Evolutionary conservation across 2,113 vertebrate species (phyloP), one percentile per base, ranked within the genome.

Genomic region (Ifrita kowaldi): DNA sequence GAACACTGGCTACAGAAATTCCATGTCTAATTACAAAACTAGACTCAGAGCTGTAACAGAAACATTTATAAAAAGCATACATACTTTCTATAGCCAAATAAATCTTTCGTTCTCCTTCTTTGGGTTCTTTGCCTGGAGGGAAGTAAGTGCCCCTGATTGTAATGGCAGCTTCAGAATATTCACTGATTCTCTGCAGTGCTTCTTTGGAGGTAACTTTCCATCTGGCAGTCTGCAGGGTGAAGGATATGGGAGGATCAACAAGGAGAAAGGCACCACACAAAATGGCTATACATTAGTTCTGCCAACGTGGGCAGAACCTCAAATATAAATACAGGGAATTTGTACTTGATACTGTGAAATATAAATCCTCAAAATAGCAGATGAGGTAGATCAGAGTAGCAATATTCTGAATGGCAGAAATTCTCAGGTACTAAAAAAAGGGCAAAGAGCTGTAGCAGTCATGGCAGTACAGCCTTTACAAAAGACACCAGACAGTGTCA

Each of bases 191-290:
- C 97, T 99, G 99, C 14, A 99, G 98, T 3, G 99, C 99, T 96
- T 99, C 99, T 95, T 99, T 99, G 76, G 99, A 99, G 4, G 99
- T 99, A 42, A 99, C 99, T 96, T 99, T 99, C 99, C 99, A 99
- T 75, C 99, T 98, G 63, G 99, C 99, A 69, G 99, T 99, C 99
- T 99, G 89, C n/a, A 92, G 89, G 87, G 94, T 9, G 76, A 89
- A 96, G 20, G 64, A 78, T 1, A 24, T 1, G 4, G 39, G 27
- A 37, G 41, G 71, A 84, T 95, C 22, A 93, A 13, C 14, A 24
- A 12, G 30, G 39, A 52, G 79, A 87, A 95, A 70, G 23, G 77
- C 59, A 59, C 9, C 55, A 30, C 28, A 26, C 71, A 37, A 46
- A 86, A 80, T 7, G 6, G 22, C 44, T 69, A 33, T 22, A 47